Percentiles rank a stretch among this genome's conserved stretches.
Conservation (phyloP, 2,888 invertebrate genomes). For the Choristoneura rosaceana region DNA sequence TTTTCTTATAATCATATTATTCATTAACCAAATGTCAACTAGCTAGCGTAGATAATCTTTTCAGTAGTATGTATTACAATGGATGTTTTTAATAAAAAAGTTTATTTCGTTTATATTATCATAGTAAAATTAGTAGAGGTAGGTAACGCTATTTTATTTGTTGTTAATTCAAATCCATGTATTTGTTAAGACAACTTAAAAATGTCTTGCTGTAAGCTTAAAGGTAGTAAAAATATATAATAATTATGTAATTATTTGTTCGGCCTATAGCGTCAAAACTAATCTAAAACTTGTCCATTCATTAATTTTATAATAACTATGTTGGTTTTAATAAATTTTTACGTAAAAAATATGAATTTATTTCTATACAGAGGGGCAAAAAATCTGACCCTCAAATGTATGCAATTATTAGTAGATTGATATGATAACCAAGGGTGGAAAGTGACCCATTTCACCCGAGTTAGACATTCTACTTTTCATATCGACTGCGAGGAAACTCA, state of each 20-base stretch:
- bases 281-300: constrained; percentile 29
- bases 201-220: neutral
- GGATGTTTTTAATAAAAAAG: constrained; percentile 16
- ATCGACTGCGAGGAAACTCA: no score
- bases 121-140: neutral
- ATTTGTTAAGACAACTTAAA: neutral
- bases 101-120: constrained; percentile 17
- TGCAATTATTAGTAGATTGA: no score
- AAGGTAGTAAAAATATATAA: neutral
- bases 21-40: constrained; percentile 20
- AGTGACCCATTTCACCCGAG: no score
- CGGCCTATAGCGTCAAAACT: constrained; percentile 33
- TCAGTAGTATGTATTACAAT: constrained; percentile 22
- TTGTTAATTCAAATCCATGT: neutral
- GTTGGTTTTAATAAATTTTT: constrained; percentile 40
- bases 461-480: no score
- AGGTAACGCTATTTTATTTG: neutral
- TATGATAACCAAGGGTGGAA: no score
- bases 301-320: constrained; percentile 34
- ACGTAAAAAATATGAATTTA: constrained; percentile 6
- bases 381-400: no score
- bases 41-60: constrained; percentile 27
- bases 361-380: neutral
- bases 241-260: constrained; percentile 9
- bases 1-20: neutral